These are phyloP conservation scores for Agonum fuliginosum DNA, from an alignment of 2,888 invertebrate species.

Conservation along the genomic window DNA sequence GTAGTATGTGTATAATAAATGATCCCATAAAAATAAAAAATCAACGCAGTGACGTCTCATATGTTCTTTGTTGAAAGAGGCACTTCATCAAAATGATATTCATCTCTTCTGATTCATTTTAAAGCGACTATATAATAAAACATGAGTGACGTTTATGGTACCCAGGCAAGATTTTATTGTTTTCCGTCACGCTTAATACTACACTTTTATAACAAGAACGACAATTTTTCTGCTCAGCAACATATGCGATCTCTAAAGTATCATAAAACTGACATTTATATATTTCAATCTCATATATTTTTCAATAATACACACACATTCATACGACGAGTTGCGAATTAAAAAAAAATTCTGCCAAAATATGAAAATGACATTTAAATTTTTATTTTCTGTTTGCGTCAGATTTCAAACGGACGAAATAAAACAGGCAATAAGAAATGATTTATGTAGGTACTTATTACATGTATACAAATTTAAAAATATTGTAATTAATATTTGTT, in stretches of 20 bases:
- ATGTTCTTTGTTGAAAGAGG: slow-evolving; percentile 44
- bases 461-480: no score
- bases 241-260: background rate
- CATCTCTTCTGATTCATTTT: slow-evolving; percentile 49
- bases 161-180: slow-evolving; percentile 30
- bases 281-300: background rate
- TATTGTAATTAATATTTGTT: no score
- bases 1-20: slow-evolving; percentile 18
- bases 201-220: slow-evolving; percentile 31
- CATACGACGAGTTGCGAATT: no score
- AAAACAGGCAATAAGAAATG: no score
- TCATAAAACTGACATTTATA: background rate
- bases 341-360: no score
- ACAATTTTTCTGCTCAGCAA: background rate
- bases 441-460: no score
- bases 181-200: slow-evolving; percentile 31
- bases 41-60: slow-evolving; percentile 16
- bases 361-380: no score
- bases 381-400: no score
- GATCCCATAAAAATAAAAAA: slow-evolving; percentile 28
- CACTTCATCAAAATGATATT: slow-evolving; percentile 51
- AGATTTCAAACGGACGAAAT: no score
- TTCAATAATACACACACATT: no score
- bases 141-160: slow-evolving; percentile 19
- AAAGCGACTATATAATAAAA: slow-evolving; percentile 29